phyloP scores from a whole-genome alignment of 1,140 invertebrate genomes.

The Zaprionus nigranus region DNA sequence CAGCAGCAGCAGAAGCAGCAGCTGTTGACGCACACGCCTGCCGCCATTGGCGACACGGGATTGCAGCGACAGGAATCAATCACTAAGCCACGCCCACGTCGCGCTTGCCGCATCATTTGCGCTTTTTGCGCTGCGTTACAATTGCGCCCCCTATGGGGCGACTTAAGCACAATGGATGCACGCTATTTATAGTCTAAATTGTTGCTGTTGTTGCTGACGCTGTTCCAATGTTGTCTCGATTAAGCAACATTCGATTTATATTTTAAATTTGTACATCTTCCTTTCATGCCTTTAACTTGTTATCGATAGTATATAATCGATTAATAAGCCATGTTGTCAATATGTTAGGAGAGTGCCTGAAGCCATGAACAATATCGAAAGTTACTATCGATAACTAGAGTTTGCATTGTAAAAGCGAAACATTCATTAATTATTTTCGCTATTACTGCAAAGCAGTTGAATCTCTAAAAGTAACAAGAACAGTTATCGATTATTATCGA shows the following conservation, averaged over 20 bases:
- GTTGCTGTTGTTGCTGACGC: not conserved
- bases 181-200: not conserved
- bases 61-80: slow-evolving; percentile 44
- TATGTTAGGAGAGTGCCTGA: too few relatives aligned
- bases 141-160: not conserved
- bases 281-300: too few relatives aligned
- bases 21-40: not conserved
- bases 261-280: too few relatives aligned
- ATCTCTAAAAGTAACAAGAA: too few relatives aligned
- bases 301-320: too few relatives aligned
- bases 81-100: slow-evolving; percentile 32
- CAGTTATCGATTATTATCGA: too few relatives aligned
- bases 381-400: not conserved
- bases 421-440: too few relatives aligned
- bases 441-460: too few relatives aligned
- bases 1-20: not conserved
- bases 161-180: not conserved
- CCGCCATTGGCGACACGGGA: slow-evolving; percentile 19
- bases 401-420: too few relatives aligned
- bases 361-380: not conserved
- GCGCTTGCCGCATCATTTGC: slow-evolving; percentile 5
- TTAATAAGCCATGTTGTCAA: too few relatives aligned
- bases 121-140: not conserved
- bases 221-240: not conserved
- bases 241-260: too few relatives aligned